A percentile compares a stretch with the other conserved stretches of the same genome.
These are phyloP conservation scores for Vespertilio murinus DNA, from an alignment of 2,797 vertebrate species.

Conservation along the genomic window DNA sequence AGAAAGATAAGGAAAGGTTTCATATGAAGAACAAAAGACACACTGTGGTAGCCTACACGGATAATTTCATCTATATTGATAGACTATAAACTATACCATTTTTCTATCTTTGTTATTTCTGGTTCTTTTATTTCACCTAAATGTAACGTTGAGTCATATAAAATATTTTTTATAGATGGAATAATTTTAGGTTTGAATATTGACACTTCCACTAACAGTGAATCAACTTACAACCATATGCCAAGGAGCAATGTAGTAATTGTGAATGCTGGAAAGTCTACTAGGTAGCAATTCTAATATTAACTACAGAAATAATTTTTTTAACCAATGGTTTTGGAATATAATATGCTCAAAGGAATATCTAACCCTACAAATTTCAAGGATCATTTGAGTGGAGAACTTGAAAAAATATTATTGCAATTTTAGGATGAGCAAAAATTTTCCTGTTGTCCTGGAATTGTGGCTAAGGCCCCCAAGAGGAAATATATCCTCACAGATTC, in stretches of 20 bases:
- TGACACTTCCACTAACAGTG: background rate
- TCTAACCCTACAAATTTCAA: background rate
- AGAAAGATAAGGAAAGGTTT: background rate
- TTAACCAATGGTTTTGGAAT: background rate
- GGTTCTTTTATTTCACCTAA: background rate
- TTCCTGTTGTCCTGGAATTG: background rate
- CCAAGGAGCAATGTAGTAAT: background rate
- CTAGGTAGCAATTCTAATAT: background rate
- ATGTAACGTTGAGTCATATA: background rate
- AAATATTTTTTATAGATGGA: background rate
- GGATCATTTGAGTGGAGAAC: background rate
- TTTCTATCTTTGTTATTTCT: background rate
- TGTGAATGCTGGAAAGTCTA: background rate
- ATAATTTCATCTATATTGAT: background rate
- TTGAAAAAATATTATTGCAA: background rate
- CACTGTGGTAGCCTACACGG: background rate
- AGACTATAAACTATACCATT: background rate
- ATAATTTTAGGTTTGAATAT: background rate
- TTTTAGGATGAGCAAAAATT: background rate
- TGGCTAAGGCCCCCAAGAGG: background rate
- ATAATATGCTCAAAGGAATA: background rate
- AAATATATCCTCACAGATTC: background rate
- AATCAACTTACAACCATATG: background rate
- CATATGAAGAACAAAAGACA: background rate
- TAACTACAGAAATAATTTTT: background rate